Percentiles rank a stretch among this genome's conserved stretches.
Evolutionary conservation across 2,113 vertebrate genomes (phyloP).

Genomic region (Oryzias javanicus): DNA sequence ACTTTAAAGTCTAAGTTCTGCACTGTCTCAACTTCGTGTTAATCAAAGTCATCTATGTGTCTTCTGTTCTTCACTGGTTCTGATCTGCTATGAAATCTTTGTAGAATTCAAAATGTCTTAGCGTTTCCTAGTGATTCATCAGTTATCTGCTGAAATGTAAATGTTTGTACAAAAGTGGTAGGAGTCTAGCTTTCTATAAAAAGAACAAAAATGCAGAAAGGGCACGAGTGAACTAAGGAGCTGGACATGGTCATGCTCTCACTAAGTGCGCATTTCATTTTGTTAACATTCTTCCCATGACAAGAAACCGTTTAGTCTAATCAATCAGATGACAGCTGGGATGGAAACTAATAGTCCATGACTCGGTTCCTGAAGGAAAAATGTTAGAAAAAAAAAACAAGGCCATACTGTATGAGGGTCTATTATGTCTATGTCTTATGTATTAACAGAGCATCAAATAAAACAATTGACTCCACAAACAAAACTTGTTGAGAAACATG

Average conservation of each 20-base stretch:
- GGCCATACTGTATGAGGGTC: slow-evolving; percentile 2
- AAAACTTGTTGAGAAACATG: slow-evolving; percentile 24
- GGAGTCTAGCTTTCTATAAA: neutral
- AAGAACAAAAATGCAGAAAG: neutral
- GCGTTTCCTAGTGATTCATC: neutral
- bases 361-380: slow-evolving; percentile 23
- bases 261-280: slow-evolving; percentile 39
- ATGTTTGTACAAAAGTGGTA: neutral
- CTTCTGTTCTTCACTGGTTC: too few species aligned
- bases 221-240: slow-evolving; percentile 2
- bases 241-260: slow-evolving; percentile 38
- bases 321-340: slow-evolving; percentile 55
- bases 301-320: slow-evolving; percentile 45
- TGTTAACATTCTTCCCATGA: slow-evolving; percentile 63
- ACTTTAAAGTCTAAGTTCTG: too few species aligned
- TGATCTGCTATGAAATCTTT: too few species aligned
- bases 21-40: too few species aligned
- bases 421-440: slow-evolving; percentile 1
- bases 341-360: slow-evolving; percentile 27
- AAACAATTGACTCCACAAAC: slow-evolving; percentile 31
- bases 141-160: neutral
- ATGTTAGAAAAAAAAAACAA: slow-evolving; percentile 17
- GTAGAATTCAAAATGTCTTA: neutral
- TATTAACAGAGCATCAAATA: slow-evolving; percentile 3
- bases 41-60: too few species aligned